Conservation (phyloP, 2,113 vertebrate genomes). For the Balaenoptera acutorostrata region DNA sequence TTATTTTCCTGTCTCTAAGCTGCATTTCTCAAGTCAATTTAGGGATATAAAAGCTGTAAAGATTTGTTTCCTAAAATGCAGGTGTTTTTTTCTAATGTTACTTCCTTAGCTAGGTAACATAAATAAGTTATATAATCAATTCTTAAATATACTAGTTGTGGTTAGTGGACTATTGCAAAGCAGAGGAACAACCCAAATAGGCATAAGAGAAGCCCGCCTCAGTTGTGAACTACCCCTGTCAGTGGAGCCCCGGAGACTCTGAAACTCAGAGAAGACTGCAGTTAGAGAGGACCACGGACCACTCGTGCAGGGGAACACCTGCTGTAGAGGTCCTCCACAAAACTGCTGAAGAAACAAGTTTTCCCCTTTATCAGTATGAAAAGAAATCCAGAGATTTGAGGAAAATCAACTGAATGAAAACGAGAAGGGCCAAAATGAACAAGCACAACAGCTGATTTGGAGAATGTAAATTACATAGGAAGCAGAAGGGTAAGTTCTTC, state of each 20-base stretch:
- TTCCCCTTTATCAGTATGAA: background rate
- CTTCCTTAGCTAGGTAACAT: background rate
- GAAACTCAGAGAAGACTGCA: background rate
- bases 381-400: slow-evolving; percentile 25
- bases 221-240: background rate
- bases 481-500: background rate
- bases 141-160: background rate
- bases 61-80: slow-evolving; percentile 22
- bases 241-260: background rate
- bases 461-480: background rate
- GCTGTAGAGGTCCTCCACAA: background rate
- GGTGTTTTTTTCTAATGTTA: slow-evolving; percentile 8
- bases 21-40: background rate
- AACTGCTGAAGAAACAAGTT: background rate
- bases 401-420: background rate
- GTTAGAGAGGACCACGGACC: background rate
- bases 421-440: background rate
- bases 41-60: background rate
- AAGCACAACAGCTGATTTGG: background rate
- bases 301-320: background rate
- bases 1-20: background rate
- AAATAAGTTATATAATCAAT: background rate
- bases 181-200: background rate
- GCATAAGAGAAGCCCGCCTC: background rate
- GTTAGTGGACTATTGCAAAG: background rate